Evolutionary conservation across 1,140 invertebrate species (phyloP).

Genomic region (Heterodera schachtii): DNA sequence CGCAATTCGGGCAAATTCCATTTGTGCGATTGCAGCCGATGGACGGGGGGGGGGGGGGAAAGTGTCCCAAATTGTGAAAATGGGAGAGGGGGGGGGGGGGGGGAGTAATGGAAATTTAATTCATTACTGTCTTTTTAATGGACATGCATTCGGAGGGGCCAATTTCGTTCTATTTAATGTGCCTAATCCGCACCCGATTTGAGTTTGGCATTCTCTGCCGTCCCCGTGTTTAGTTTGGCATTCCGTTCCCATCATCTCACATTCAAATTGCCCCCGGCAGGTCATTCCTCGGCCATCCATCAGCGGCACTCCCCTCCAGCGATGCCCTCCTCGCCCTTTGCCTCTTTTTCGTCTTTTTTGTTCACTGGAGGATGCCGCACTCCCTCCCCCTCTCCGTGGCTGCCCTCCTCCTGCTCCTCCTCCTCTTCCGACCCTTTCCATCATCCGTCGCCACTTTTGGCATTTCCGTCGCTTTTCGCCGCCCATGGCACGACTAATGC

Average conservation of each 20-base stretch:
- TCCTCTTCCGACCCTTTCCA: not conserved
- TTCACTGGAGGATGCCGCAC: not conserved
- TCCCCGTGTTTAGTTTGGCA: not conserved
- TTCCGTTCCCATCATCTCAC: not conserved
- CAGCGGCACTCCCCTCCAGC: not conserved
- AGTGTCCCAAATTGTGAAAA: too few species aligned
- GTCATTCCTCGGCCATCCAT: not conserved
- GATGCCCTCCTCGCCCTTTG: not conserved
- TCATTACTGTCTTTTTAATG: too few species aligned
- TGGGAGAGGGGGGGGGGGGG: too few species aligned
- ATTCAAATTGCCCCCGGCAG: not conserved
- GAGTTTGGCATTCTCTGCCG: too few species aligned
- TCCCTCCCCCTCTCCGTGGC: not conserved
- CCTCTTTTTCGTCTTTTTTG: not conserved
- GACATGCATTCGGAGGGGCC: too few species aligned
- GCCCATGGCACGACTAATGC: not conserved
- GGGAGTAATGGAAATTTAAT: not conserved
- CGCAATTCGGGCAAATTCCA: not conserved
- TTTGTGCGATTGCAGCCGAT: not conserved
- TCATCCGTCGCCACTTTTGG: not conserved
- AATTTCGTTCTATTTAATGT: too few species aligned
- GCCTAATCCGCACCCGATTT: too few species aligned
- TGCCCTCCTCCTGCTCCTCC: not conserved
- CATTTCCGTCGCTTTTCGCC: not conserved
- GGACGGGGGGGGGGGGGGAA: too few species aligned